A percentile compares a stretch with the other conserved stretches of the same genome.
Conservation (phyloP, 2,888 invertebrate genomes). For the Melipona beecheii region DNA sequence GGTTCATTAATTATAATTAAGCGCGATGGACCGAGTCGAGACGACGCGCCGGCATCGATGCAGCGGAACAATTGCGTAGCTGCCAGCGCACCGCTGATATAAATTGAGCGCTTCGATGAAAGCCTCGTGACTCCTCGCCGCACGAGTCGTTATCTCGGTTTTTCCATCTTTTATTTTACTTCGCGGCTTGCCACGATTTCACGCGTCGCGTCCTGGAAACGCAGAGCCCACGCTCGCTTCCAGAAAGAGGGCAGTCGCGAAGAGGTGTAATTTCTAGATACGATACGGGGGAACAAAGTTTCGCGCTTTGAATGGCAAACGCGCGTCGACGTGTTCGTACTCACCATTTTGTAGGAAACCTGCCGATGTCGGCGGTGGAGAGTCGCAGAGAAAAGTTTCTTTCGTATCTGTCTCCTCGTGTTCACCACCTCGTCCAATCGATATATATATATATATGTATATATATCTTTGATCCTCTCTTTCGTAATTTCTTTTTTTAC, state of each 20-base stretch:
- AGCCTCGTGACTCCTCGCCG: conserved; percentile 38
- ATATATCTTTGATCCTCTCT: not conserved
- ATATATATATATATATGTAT: not conserved
- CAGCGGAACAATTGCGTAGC: conserved; percentile 21
- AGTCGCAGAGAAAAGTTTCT: conserved; percentile 47
- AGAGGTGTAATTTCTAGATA: too few relatives aligned
- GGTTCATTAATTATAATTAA: conserved; percentile 51
- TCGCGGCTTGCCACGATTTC: not conserved
- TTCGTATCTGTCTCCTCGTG: not conserved
- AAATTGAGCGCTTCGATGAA: conserved; percentile 42
- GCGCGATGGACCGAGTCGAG: conserved; percentile 2
- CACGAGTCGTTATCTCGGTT: conserved; percentile 15
- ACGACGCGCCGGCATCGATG: conserved; percentile 1
- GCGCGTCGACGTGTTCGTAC: conserved; percentile 46
- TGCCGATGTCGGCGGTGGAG: conserved; percentile 73
- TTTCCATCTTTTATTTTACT: not conserved
- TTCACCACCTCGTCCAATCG: conserved; percentile 1
- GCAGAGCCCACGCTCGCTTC: not conserved
- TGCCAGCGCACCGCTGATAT: conserved; percentile 15
- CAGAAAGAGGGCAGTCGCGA: too few relatives aligned
- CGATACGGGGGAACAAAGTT: too few relatives aligned
- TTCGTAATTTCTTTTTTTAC: too few relatives aligned
- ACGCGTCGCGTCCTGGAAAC: not conserved
- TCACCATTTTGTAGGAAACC: conserved; percentile 78
- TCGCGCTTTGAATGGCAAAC: too few relatives aligned